Evolutionary conservation across 2,113 vertebrate species (phyloP), one percentile per base, ranked within the genome.

Genomic region (Chionis minor): DNA sequence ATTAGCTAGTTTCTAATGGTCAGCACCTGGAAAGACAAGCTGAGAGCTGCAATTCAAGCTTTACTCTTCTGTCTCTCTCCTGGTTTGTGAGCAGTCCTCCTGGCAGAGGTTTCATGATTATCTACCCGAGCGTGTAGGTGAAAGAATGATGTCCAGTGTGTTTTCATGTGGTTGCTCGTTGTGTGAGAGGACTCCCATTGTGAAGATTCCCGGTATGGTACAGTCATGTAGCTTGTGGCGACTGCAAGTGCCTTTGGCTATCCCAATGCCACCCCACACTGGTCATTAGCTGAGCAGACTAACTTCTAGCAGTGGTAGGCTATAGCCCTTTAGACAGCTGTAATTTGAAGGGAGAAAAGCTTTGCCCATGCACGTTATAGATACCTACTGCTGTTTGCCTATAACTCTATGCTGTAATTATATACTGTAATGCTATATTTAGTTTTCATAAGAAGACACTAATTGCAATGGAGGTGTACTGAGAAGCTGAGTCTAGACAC

Each of bases 381-480:
- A 71, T 59, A 55, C 67, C 45, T 81, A 71, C 83, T 63, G 80
- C 88, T 89, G 72, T 84, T 88, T 91, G 86, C 80, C 75, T 96
- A 7, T 94, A 83, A 81, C 38, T 91, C 86, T 84, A 38, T 59
- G 84, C 77, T 91, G 88, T 84, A 92, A 91, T 91, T 91, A 59
- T 45, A 55, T 62, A 51, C 75, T 74, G 73, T 92, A 74, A 84
- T 47, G 83, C 91, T 92, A 92, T 91, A 83, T 95, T 91, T 93
- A 95, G 91, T 92, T 89, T 94, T 95, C 65, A 42, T 81, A 86
- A 89, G 88, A 62, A 96, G 93, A 94, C 72, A 78, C 83, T 96
- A 95, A 94, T 84, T 96, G 92, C 77, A 87, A 89, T 92, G 86
- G 94, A 96, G 86, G 77, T 96, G 86, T 94, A 74, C 65, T 92